Percentiles rank a stretch among this genome's conserved stretches.
These are phyloP conservation scores for Argynnis bischoffii DNA, from an alignment of 2,888 invertebrate genomes.

Conservation along the genomic window DNA sequence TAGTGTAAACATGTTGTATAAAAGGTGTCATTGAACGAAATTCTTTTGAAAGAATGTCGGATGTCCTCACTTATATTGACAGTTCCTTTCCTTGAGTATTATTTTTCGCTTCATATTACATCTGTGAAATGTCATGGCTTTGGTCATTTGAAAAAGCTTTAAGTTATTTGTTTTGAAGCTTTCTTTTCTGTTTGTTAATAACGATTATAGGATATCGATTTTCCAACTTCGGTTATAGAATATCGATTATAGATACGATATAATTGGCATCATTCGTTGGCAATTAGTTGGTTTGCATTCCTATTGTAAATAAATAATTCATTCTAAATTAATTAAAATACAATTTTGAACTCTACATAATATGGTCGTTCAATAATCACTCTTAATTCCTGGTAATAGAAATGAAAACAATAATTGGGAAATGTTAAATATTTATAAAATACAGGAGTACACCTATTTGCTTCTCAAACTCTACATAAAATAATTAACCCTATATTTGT, in stretches of 20 bases:
- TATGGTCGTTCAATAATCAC: neutral
- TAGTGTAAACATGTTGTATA: conserved; percentile 4
- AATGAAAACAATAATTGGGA: too few relatives aligned
- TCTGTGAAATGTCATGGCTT: too few relatives aligned
- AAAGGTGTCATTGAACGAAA: conserved; percentile 22
- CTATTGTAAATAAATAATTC: conserved; percentile 36
- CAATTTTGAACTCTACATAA: neutral
- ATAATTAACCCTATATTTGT: neutral
- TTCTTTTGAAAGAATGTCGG: conserved; percentile 24
- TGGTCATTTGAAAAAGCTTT: too few relatives aligned
- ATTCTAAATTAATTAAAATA: neutral
- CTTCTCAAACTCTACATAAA: too few relatives aligned
- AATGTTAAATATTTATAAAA: too few relatives aligned
- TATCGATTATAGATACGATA: conserved; percentile 43
- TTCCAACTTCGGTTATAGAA: conserved; percentile 20
- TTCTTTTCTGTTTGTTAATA: neutral
- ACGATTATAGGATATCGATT: conserved; percentile 27
- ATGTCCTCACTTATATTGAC: conserved; percentile 23
- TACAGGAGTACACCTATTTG: too few relatives aligned
- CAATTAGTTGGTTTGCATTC: conserved; percentile 46
- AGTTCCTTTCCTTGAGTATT: conserved; percentile 13
- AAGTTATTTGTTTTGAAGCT: conserved; percentile 1
- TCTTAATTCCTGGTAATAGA: neutral
- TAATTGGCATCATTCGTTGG: conserved; percentile 58
- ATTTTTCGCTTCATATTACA: neutral